phyloP scores from a whole-genome alignment of 2,113 vertebrate genomes.

The Hymenochirus boettgeri region DNA sequence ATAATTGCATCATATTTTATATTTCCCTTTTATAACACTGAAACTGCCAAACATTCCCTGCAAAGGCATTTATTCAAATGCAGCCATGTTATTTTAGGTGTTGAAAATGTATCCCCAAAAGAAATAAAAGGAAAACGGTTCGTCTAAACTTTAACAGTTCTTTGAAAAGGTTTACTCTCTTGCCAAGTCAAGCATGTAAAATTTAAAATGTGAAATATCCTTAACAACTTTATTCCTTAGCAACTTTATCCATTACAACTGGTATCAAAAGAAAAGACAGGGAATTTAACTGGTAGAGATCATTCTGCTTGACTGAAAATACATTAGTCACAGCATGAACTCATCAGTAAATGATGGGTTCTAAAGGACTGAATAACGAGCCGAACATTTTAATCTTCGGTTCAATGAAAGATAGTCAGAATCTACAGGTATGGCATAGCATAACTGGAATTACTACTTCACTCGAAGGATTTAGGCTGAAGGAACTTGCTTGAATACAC shows the following conservation, averaged over 20 bases:
- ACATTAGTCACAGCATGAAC: neutral
- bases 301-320: neutral
- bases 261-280: neutral
- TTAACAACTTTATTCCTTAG: slow-evolving; percentile 3
- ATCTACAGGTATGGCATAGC: neutral
- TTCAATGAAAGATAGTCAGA: neutral
- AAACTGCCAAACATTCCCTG: too few relatives aligned
- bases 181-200: neutral
- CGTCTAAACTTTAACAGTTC: neutral
- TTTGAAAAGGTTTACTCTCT: neutral
- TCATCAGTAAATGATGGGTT: slow-evolving; percentile 1
- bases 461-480: neutral
- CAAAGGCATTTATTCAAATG: too few relatives aligned
- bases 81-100: neutral
- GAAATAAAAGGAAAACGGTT: neutral
- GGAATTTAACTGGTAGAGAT: slow-evolving; percentile 5
- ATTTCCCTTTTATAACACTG: too few relatives aligned
- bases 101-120: neutral
- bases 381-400: neutral
- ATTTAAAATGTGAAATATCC: slow-evolving; percentile 3
- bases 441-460: neutral
- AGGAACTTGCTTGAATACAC: neutral
- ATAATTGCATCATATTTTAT: too few relatives aligned
- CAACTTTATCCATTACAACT: slow-evolving; percentile 3
- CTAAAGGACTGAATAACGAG: neutral